Evolutionary conservation across 2,888 invertebrate genomes (phyloP).

Genomic region (Ceraclea dissimilis): DNA sequence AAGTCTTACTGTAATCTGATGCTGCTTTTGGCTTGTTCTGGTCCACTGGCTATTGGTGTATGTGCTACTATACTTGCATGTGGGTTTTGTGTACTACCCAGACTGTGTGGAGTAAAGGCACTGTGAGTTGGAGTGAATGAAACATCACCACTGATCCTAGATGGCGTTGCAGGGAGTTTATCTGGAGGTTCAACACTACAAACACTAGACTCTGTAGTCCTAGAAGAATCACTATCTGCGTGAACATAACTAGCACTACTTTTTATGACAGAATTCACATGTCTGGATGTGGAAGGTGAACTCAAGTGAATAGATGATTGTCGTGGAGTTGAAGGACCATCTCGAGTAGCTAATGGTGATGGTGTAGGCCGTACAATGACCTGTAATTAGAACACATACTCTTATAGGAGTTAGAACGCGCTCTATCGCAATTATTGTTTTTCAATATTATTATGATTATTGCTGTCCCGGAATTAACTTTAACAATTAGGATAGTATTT

Average conservation of each 20-base stretch:
- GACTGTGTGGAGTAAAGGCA: constrained; percentile 36
- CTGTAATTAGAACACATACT: too few relatives aligned
- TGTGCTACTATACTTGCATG: constrained; percentile 48
- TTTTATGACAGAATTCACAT: constrained; percentile 9
- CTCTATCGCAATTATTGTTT: too few relatives aligned
- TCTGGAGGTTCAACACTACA: constrained; percentile 10
- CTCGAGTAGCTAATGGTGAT: constrained; percentile 7
- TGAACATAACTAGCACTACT: constrained; percentile 3
- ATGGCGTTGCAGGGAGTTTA: constrained; percentile 7
- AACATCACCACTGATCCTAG: constrained; percentile 36
- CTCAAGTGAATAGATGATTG: constrained; percentile 12
- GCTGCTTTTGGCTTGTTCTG: constrained; percentile 51
- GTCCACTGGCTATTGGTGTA: constrained; percentile 46
- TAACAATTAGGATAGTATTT: too few relatives aligned
- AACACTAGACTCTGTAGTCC: constrained; percentile 5
- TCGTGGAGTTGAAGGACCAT: background rate
- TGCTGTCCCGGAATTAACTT: too few relatives aligned
- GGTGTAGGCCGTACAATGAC: constrained; percentile 7
- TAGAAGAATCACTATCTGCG: constrained; percentile 3
- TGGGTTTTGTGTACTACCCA: constrained; percentile 40
- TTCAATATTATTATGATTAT: too few relatives aligned
- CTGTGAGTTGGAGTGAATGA: constrained; percentile 40
- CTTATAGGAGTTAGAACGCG: too few relatives aligned
- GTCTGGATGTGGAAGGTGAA: constrained; percentile 7
- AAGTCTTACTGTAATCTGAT: constrained; percentile 52